Base-by-base conservation (phyloP, 1,140 invertebrate genomes). In the Lamellibrachia luymesi region DNA sequence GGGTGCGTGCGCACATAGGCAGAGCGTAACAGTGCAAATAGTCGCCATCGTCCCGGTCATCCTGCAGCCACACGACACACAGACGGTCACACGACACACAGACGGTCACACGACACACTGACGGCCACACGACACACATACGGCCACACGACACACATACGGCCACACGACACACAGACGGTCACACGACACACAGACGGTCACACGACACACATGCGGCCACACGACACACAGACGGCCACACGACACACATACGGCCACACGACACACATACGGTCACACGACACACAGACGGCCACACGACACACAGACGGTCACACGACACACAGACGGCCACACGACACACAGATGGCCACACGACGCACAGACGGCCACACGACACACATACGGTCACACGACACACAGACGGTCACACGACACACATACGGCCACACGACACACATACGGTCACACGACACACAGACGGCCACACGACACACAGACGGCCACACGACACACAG, bases 21-120 rank as follows among this genome's bases (percentile, higher is more conserved):
- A 93, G 92, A 10, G 52, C 56, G 91, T 93, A 93, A 4, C 91
- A 92, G 91, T 93, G 56, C 50, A 93, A 56, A 91, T 93, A 93
- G 27, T 93, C 50, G 8, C 64, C 93, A 17, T 80, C 93, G 50
- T 90, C 93, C 5, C 91, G 50, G 25, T 92, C 92, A 13, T 91
- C 64, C 91, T 91, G 51, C 91, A 7, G 27, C 49, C 38, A 50
- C 91, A 80, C 64, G 64, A 22, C 64, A 80, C 64, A 80, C 2
- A 22, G 64, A 80, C 17, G 5, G 2, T 22, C 64, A 80, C 13
- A 27, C 92, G 51, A 5, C 92, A 52, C 56, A 80, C 13, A 22
- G 64, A 22, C 17, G 5, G 2, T 22, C 64, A 80, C 13, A 22
- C 64, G 25, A 80, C 17, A 80, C 64, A 22, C 13, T 2, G 64